Evolutionary conservation across 2,888 invertebrate genomes (phyloP).

Genomic region (Eulithis testata): DNA sequence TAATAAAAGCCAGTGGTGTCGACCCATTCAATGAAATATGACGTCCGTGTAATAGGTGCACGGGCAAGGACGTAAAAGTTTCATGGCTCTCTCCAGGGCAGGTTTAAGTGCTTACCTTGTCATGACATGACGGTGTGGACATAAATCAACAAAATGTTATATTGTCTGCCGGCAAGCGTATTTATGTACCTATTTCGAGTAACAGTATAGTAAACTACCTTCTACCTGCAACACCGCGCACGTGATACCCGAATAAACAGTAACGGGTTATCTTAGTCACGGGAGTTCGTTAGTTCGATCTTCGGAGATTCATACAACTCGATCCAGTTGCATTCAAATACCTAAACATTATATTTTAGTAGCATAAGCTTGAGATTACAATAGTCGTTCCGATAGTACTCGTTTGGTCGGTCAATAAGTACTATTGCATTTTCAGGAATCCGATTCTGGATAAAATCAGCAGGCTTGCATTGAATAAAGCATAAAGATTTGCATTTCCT

Average conservation of each 20-base stretch:
- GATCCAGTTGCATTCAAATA: too few species aligned
- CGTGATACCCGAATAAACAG: not conserved
- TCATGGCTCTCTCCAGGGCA: constrained; percentile 48
- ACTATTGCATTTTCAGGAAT: not conserved
- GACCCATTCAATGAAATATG: constrained; percentile 35
- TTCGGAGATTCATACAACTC: too few species aligned
- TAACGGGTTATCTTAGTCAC: not conserved
- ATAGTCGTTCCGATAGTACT: too few species aligned
- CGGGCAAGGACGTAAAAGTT: constrained; percentile 62
- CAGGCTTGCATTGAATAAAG: not conserved
- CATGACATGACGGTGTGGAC: constrained; percentile 10
- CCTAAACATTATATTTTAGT: too few species aligned
- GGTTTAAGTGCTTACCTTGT: constrained; percentile 25
- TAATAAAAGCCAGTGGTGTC: constrained; percentile 34
- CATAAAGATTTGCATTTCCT: constrained; percentile 10
- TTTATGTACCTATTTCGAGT: not conserved
- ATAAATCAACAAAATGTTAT: constrained; percentile 4
- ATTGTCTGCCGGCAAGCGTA: not conserved
- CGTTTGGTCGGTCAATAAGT: not conserved
- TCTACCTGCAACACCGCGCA: not conserved
- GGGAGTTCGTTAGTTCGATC: too few species aligned
- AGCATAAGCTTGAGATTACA: too few species aligned
- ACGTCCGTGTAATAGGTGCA: constrained; percentile 42
- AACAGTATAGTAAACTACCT: not conserved
- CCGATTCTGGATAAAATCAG: not conserved